Conservation (phyloP, 1,140 invertebrate species). For the Oryzaephilus surinamensis region DNA sequence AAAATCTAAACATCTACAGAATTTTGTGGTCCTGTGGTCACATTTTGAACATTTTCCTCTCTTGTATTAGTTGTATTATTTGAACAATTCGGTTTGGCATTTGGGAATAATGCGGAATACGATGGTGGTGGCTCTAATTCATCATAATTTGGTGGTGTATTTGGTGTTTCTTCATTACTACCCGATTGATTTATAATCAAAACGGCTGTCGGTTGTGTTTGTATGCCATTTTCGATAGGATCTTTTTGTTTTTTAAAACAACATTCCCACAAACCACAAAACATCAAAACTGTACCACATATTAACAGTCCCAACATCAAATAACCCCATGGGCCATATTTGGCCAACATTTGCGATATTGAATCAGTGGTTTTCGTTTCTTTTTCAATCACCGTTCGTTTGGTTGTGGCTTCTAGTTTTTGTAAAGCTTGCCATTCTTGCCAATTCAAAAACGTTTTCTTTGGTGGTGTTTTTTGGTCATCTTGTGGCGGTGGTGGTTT, state of each 20-base stretch:
- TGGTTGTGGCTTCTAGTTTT: constrained; percentile 16
- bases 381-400: constrained; percentile 8
- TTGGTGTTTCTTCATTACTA: constrained; percentile 1
- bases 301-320: constrained; percentile 52
- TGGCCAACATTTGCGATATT: constrained; percentile 40
- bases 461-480: constrained; percentile 4
- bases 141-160: constrained; percentile 34
- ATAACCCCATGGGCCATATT: constrained; percentile 55
- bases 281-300: constrained; percentile 50
- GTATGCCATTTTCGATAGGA: constrained; percentile 24
- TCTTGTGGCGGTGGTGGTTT: constrained; percentile 5
- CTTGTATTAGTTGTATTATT: no score
- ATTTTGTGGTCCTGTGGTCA: no score
- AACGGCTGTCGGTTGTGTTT: constrained; percentile 19
- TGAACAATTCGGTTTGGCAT: constrained; percentile 14
- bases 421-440: constrained; percentile 8
- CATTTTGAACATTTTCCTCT: no score
- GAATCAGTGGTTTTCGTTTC: constrained; percentile 26
- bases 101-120: constrained; percentile 33
- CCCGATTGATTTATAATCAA: constrained; percentile 20
- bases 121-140: constrained; percentile 36
- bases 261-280: constrained; percentile 49
- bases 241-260: constrained; percentile 33
- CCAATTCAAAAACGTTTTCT: constrained; percentile 7
- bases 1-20: no score